Conservation (phyloP, 1,140 invertebrate genomes). For the Drosophila elegans region DNA sequence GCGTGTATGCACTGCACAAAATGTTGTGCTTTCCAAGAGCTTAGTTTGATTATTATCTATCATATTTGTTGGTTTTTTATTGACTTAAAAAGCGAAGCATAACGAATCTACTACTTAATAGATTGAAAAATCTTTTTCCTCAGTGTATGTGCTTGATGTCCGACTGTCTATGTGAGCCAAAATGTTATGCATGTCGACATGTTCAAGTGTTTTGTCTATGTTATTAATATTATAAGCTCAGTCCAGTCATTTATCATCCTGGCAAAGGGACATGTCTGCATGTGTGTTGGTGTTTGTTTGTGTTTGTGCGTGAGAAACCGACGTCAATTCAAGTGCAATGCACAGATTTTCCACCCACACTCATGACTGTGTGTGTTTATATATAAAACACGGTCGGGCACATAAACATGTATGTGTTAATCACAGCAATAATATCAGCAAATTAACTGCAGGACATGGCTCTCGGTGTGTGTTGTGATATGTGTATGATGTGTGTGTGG, state of each 20-base stretch:
- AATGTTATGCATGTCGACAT: constrained; percentile 78
- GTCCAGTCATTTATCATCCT: constrained; percentile 76
- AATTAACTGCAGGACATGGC: constrained; percentile 71
- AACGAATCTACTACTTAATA: too few species aligned
- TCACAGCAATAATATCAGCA: constrained; percentile 82
- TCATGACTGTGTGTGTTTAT: constrained; percentile 51
- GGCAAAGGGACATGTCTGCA: constrained; percentile 37
- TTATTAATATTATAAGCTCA: constrained; percentile 84
- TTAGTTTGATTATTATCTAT: too few species aligned
- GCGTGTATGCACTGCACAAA: constrained; percentile 13
- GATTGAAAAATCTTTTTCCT: background rate
- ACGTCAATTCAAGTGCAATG: constrained; percentile 56
- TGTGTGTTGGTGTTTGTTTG: constrained; percentile 9
- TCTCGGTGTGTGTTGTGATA: background rate
- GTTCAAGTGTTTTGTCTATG: constrained; percentile 78
- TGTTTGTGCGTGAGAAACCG: constrained; percentile 25
- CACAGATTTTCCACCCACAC: constrained; percentile 52
- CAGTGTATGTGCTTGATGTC: constrained; percentile 13
- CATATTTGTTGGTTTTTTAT: background rate
- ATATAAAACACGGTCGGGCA: constrained; percentile 67
- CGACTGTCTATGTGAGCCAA: constrained; percentile 47
- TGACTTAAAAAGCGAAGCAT: too few species aligned
- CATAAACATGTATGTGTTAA: constrained; percentile 82
- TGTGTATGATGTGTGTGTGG: constrained; percentile 12
- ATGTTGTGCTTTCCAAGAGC: too few species aligned